phyloP scores from a whole-genome alignment of 2,888 invertebrate genomes.

The Salticus scenicus region DNA sequence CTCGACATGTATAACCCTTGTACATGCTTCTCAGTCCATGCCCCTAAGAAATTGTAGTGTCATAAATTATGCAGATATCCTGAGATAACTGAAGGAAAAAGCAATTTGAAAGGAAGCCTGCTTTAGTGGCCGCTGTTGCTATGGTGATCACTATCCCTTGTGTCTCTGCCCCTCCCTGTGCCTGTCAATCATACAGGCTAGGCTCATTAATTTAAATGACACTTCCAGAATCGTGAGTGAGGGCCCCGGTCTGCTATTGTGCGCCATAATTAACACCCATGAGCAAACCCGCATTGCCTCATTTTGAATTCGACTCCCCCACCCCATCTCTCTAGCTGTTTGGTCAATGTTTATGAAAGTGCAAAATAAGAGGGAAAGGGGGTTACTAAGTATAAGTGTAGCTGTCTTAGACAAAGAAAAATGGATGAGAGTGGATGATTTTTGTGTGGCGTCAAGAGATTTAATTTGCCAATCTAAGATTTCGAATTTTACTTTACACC shows the following conservation, averaged over 20 bases:
- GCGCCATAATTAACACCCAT: constrained; percentile 62
- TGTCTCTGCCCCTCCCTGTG: constrained; percentile 56
- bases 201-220: constrained; percentile 69
- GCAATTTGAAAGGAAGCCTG: constrained; percentile 66
- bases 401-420: not conserved
- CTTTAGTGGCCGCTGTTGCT: constrained; percentile 58
- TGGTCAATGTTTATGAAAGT: constrained; percentile 24
- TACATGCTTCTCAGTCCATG: not conserved
- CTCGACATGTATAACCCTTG: not conserved
- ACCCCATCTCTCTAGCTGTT: not conserved
- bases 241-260: constrained; percentile 42
- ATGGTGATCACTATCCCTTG: constrained; percentile 58
- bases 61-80: constrained; percentile 68
- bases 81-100: constrained; percentile 66
- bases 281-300: constrained; percentile 57
- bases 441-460: not conserved
- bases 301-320: constrained; percentile 52
- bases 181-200: constrained; percentile 63
- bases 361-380: not conserved
- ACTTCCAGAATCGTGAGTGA: constrained; percentile 59
- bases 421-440: no score
- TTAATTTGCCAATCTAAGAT: not conserved
- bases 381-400: not conserved
- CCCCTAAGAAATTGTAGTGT: constrained; percentile 59
- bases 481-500: not conserved